Base-by-base conservation (phyloP, 1,140 invertebrate species). In the Matsumurasca onukii region DNA sequence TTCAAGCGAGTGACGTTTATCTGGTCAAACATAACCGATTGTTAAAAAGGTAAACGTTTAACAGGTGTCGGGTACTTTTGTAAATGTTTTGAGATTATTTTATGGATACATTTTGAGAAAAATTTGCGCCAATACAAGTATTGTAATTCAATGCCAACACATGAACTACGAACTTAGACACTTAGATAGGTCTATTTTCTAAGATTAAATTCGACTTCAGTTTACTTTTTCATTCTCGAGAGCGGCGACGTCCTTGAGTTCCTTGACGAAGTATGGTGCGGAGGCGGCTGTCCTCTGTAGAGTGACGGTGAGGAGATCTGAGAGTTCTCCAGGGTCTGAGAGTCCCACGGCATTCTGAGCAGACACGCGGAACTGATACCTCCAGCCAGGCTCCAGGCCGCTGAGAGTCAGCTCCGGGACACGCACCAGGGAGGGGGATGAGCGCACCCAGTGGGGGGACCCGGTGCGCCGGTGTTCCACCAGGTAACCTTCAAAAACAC, bases 341-440 rank as follows among this genome's bases (percentile, higher is more conserved):
- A 88, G 80, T 0, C 94, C 94, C 0, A 91, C 84, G 17, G 88
- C 86, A 78, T 97, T 97, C 76, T 95, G 87, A 0, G 95, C 94
- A 61, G 88, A 88, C 0, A 97, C 90, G 45, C 95, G 84, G 81
- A 96, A 96, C 76, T 93, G 90, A 78, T 97, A 97, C 51, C 91
- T 84, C 83, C 91, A 92, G 65, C 93, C 94, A 0, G 91, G 91
- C 74, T 92, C 89, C 15, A 95, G 82, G 29, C 91, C 91, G 68
- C 86, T 88, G 20, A 94, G 81, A 20, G 89, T 86, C 12, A 93
- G 80, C 77, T 93, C 89, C 0, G 88, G 87, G 31, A 85, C 82
- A 2, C 81, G 78, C 3, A 92, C 88, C 1, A 91, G 80, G 25
- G 84, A 82, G 9, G 91, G 87, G 9, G 88, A 86, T 1, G 91